These are phyloP conservation scores for Zapornia atra DNA, from an alignment of 2,113 vertebrate species.

Conservation along the genomic window DNA sequence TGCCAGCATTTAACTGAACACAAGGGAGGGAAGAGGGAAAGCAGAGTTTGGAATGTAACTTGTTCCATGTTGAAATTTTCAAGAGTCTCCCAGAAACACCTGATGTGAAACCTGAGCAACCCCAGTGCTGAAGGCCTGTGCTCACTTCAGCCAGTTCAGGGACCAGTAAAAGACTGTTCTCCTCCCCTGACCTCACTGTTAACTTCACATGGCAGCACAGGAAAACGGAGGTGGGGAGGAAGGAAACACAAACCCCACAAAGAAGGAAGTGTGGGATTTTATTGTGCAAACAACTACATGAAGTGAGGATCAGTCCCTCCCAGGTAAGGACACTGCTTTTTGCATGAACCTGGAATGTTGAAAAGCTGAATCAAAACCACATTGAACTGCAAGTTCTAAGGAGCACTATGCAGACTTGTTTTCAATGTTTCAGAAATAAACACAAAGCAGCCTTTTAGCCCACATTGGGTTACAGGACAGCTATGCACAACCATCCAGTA, in stretches of 20 bases:
- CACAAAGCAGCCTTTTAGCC: not conserved
- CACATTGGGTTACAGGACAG: not conserved
- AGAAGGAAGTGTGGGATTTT: not conserved
- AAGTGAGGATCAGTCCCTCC: not conserved
- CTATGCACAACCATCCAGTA: not conserved
- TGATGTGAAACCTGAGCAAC: not conserved
- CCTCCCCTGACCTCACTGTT: not conserved
- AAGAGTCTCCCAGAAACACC: not conserved
- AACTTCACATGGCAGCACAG: not conserved
- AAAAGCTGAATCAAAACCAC: not conserved
- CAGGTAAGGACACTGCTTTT: not conserved
- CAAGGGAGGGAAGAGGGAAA: not conserved
- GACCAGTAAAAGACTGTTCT: not conserved
- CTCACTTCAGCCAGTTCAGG: not conserved
- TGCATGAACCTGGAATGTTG: not conserved
- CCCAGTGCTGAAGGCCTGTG: not conserved
- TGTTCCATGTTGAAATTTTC: not conserved
- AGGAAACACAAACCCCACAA: too few relatives aligned
- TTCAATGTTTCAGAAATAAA: not conserved
- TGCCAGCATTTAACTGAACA: not conserved
- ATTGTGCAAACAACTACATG: not conserved
- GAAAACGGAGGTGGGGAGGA: not conserved
- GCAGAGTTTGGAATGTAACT: not conserved
- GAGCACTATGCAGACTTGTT: not conserved
- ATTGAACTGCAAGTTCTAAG: not conserved